Evolutionary conservation across 2,888 invertebrate genomes (phyloP), one percentile per base, ranked within the genome.

Genomic region (Thereva nobilitata): DNA sequence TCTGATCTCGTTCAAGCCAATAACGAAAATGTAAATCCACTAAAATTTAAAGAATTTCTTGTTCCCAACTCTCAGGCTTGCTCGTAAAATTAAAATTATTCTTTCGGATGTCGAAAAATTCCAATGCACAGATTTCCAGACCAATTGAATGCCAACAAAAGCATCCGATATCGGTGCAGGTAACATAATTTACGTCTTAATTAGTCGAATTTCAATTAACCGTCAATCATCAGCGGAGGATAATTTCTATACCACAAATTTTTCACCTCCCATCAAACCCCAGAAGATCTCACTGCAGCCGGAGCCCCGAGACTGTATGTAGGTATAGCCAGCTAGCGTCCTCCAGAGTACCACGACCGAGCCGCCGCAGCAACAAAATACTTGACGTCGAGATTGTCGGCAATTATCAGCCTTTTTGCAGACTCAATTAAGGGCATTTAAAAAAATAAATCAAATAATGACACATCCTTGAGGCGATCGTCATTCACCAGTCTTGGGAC

Each of bases 371-470:
- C 38, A 49, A 49, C 23, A 42, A 40, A 49, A 49, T 61, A 47
- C 61, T 50, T 45, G 50, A 12, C 61, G 50, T 61, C 61, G 41
- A 61, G 61, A 61, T 61, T 50, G 61, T 50, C 61, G 50, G 61
- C 61, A 61, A 42, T 42, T 7, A 50, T 50, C 47, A 10, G 47
- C 47, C 12, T 47, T 9, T n/a, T 6, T n/a, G 47, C 47, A 5
- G 12, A 23, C 53, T 73, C 71, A 73, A 73, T 73, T 73, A 73
- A 73, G 71, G 68, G 70, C 70, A 73, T 73, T 73, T 73, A 71
- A 71, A 70, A 70, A 69, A 71, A 73, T 73, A 73, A 73, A 73
- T 73, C 73, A 73, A 70, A 72, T 71, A 72, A 72, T 71, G 73
- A 70, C 73, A 73, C 70, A 70, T 73, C 73, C 73, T 72, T 69